Evolutionary conservation across 2,888 invertebrate species (phyloP).

Genomic region (Dryobotodes eremita): DNA sequence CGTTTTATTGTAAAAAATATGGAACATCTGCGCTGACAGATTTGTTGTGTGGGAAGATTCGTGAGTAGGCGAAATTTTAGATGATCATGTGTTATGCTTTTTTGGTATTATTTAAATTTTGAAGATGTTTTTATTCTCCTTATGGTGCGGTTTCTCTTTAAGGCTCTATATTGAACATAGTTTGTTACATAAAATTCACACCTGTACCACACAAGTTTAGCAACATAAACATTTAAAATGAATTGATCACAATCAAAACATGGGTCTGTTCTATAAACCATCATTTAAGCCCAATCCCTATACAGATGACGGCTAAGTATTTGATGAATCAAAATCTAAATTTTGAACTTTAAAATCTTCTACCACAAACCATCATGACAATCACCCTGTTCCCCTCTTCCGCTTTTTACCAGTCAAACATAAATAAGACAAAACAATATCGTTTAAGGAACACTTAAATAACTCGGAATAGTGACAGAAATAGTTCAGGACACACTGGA

Average conservation of each 20-base stretch:
- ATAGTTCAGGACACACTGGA: conserved; percentile 74
- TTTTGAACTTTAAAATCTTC: background rate
- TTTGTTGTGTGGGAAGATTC: conserved; percentile 81
- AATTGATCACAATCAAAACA: background rate
- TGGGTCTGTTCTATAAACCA: background rate
- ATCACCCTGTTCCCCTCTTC: conserved; percentile 34
- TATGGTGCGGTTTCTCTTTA: conserved; percentile 30
- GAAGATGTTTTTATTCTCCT: conserved; percentile 47
- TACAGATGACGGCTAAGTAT: background rate
- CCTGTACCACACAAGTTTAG: background rate
- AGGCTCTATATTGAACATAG: no score
- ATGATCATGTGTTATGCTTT: conserved; percentile 50
- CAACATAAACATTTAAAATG: background rate
- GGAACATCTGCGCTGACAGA: conserved; percentile 86
- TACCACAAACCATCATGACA: background rate
- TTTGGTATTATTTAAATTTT: conserved; percentile 48
- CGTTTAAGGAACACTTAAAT: conserved; percentile 66
- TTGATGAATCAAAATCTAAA: background rate
- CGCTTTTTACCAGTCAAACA: conserved; percentile 33
- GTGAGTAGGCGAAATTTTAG: conserved; percentile 67
- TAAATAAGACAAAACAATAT: conserved; percentile 63
- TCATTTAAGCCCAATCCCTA: background rate
- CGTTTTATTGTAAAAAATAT: conserved; percentile 86
- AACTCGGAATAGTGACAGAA: conserved; percentile 61
- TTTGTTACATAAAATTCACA: background rate